A percentile compares a stretch with the other conserved stretches of the same genome.
Conservation (phyloP, 2,113 vertebrate genomes). For the Takifugu bimaculatus region DNA sequence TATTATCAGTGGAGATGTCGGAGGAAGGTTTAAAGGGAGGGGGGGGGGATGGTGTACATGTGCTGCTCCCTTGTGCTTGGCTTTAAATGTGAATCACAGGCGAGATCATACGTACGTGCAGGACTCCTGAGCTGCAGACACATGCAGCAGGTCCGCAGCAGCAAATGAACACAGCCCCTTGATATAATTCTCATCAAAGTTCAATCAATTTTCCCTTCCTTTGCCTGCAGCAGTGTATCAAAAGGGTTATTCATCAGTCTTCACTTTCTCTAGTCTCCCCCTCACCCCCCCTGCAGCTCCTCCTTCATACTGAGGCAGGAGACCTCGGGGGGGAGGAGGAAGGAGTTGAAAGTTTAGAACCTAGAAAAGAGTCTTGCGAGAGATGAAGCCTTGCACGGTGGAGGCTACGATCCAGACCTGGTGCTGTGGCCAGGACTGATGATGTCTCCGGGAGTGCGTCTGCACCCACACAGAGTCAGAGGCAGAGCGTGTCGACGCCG, state of each 20-base stretch:
- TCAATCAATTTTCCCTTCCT: constrained; percentile 65
- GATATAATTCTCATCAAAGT: constrained; percentile 72
- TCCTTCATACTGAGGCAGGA: constrained; percentile 35
- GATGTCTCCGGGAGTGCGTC: neutral
- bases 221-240: constrained; percentile 69
- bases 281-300: constrained; percentile 7
- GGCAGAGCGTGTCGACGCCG: neutral
- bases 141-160: constrained; percentile 45
- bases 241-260: constrained; percentile 61
- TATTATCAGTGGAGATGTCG: constrained; percentile 51
- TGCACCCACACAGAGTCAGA: neutral
- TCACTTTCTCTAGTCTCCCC: constrained; percentile 15
- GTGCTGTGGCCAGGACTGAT: neutral
- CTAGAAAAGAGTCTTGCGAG: neutral
- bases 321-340: constrained; percentile 25
- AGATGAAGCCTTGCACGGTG: neutral
- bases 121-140: constrained; percentile 38
- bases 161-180: constrained; percentile 62
- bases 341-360: constrained; percentile 19
- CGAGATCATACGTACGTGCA: constrained; percentile 63
- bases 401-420: neutral
- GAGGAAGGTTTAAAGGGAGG: constrained; percentile 36
- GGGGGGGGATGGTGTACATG: constrained; percentile 37
- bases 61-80: constrained; percentile 43
- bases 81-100: constrained; percentile 60